Percentiles rank a stretch among this genome's conserved stretches.
phyloP scores from a whole-genome alignment of 2,888 invertebrate genomes.

The Zelleria hepariella region DNA sequence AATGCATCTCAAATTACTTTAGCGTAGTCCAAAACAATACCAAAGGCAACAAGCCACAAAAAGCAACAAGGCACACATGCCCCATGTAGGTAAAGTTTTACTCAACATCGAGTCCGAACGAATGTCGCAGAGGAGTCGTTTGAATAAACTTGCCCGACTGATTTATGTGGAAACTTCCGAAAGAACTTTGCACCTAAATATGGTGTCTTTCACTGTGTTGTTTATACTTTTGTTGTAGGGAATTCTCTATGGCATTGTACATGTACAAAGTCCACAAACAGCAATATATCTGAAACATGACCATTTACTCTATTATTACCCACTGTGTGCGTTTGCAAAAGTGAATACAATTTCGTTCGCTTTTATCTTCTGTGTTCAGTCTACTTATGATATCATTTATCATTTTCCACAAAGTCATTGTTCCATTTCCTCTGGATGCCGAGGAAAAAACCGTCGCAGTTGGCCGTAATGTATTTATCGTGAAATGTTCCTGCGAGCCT shows the following conservation, averaged over 20 bases:
- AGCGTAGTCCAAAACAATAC: neutral
- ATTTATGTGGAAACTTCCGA: neutral
- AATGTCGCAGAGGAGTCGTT: slow-evolving; percentile 26
- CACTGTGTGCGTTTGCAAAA: neutral
- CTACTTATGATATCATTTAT: neutral
- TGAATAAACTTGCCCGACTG: slow-evolving; percentile 1
- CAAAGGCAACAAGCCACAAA: neutral
- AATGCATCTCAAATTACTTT: neutral
- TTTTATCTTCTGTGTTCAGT: neutral
- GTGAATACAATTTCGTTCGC: neutral
- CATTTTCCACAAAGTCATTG: neutral
- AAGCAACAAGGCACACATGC: neutral
- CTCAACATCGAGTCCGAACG: neutral
- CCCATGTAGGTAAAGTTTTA: neutral
- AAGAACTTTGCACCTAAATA: neutral
- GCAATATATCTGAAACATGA: neutral
- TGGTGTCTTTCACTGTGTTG: neutral
- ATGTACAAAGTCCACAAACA: too few relatives aligned
- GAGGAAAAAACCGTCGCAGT: neutral
- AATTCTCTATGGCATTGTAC: neutral
- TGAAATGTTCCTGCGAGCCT: neutral
- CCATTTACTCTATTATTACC: neutral
- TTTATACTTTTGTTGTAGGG: neutral
- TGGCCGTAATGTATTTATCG: neutral
- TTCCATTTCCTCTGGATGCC: neutral